phyloP scores from a whole-genome alignment of 64 coral and sea anemone genomes.

The Montipora cactus region DNA sequence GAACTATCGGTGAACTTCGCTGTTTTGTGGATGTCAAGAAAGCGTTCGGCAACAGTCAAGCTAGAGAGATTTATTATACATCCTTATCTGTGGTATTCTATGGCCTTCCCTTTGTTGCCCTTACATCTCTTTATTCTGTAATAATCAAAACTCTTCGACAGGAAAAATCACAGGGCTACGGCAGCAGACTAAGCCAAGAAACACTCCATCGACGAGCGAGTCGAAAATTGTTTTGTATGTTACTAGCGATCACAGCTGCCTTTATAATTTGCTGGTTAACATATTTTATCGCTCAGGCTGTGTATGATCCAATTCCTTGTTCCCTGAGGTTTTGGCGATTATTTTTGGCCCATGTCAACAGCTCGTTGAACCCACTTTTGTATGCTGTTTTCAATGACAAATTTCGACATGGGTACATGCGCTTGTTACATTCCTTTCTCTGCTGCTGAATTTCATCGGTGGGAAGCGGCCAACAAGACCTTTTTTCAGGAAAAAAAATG shows the following conservation, averaged over 20 bases:
- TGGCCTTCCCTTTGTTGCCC: too few species aligned
- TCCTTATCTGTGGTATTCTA: too few species aligned
- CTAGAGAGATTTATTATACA: background rate
- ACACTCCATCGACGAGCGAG: background rate
- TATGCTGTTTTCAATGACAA: slow-evolving; percentile 49
- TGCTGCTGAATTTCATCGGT: background rate
- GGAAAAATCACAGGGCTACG: too few species aligned
- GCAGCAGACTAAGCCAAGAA: background rate
- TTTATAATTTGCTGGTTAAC: slow-evolving; percentile 60
- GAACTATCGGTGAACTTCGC: background rate
- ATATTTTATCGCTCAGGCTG: slow-evolving; percentile 55
- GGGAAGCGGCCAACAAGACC: too few species aligned
- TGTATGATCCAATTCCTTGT: slow-evolving; percentile 21
- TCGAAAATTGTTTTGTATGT: slow-evolving; percentile 45
- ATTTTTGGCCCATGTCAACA: slow-evolving; percentile 67
- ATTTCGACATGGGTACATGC: slow-evolving; percentile 28
- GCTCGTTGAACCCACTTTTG: slow-evolving; percentile 57
- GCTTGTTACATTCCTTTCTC: background rate
- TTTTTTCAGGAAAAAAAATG: too few species aligned
- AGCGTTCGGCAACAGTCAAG: slow-evolving; percentile 17
- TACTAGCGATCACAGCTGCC: slow-evolving; percentile 28
- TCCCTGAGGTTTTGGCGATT: slow-evolving; percentile 62
- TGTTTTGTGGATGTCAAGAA: slow-evolving; percentile 4
- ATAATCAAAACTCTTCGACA: too few species aligned
- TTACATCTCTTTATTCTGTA: too few species aligned